Evolutionary conservation across 2,797 vertebrate species (phyloP).

Genomic region (Sebastes matsubarae): DNA sequence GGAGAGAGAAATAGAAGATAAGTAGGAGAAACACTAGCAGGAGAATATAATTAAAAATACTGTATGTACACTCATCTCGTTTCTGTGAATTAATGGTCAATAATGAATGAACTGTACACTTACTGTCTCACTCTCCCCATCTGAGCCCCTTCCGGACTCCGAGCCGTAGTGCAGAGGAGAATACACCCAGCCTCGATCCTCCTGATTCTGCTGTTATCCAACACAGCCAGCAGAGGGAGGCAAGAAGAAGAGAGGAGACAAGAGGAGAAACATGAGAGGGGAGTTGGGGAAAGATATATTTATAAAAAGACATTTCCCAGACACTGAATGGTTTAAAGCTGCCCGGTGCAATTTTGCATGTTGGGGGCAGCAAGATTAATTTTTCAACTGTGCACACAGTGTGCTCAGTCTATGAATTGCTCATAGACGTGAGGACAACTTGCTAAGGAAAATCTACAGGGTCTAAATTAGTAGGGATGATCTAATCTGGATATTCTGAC

Average conservation of each 20-base stretch:
- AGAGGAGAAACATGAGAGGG: neutral
- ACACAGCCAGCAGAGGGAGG: slow-evolving; percentile 55
- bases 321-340: slow-evolving; percentile 7
- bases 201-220: slow-evolving; percentile 85
- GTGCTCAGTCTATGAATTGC: neutral
- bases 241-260: slow-evolving; percentile 14
- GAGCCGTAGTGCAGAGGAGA: slow-evolving; percentile 92
- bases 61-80: neutral
- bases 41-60: neutral
- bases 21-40: neutral
- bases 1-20: neutral
- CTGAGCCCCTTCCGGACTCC: slow-evolving; percentile 87
- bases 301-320: neutral
- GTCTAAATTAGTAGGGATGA: neutral
- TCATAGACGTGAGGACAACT: neutral
- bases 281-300: neutral
- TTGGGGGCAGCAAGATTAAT: neutral
- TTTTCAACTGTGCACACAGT: neutral
- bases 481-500: neutral
- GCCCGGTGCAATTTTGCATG: neutral
- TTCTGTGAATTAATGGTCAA: neutral
- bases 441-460: neutral
- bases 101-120: slow-evolving; percentile 64
- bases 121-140: slow-evolving; percentile 93
- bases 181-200: slow-evolving; percentile 94